Evolutionary conservation across 2,797 vertebrate species (phyloP).

Genomic region (Malacoraja senta): DNA sequence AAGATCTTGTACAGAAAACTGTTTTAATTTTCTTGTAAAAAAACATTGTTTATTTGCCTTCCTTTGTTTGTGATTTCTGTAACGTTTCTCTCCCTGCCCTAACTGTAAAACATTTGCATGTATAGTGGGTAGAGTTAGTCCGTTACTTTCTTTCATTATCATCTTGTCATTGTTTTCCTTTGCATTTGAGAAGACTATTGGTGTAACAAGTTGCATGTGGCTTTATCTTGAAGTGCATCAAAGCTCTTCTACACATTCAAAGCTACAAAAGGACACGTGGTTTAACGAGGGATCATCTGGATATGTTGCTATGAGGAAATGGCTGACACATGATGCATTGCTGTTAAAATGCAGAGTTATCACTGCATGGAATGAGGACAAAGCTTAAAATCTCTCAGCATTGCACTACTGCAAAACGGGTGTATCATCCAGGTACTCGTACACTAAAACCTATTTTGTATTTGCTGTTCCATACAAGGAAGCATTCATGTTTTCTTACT

Average conservation of each 20-base stretch:
- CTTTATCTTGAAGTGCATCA: conserved; percentile 79
- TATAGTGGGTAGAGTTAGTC: conserved; percentile 99
- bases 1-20: conserved; percentile 95
- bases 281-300: conserved; percentile 81
- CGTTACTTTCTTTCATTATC: conserved; percentile 80
- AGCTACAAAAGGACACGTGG: conserved; percentile 59
- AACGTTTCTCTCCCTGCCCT: conserved; percentile 81
- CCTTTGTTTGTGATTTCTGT: conserved; percentile 99
- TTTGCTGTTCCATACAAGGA: conserved; percentile 94
- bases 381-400: conserved; percentile 75
- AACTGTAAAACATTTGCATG: conserved; percentile 99
- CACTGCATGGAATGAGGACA: conserved; percentile 95
- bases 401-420: conserved; percentile 99
- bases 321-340: conserved; percentile 72
- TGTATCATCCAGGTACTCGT: conserved; percentile 99
- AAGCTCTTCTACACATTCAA: conserved; percentile 75
- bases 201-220: conserved; percentile 88
- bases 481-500: conserved; percentile 88
- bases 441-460: conserved; percentile 93
- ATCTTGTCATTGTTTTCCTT: conserved; percentile 88
- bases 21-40: conserved; percentile 91
- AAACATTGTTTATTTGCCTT: conserved; percentile 91
- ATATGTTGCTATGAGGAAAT: conserved; percentile 67
- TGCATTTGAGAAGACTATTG: conserved; percentile 80
- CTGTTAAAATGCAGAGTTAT: conserved; percentile 87